Percentiles rank a stretch among this genome's conserved stretches.
Conservation (phyloP, 1,140 invertebrate genomes). For the Formica selysi region DNA sequence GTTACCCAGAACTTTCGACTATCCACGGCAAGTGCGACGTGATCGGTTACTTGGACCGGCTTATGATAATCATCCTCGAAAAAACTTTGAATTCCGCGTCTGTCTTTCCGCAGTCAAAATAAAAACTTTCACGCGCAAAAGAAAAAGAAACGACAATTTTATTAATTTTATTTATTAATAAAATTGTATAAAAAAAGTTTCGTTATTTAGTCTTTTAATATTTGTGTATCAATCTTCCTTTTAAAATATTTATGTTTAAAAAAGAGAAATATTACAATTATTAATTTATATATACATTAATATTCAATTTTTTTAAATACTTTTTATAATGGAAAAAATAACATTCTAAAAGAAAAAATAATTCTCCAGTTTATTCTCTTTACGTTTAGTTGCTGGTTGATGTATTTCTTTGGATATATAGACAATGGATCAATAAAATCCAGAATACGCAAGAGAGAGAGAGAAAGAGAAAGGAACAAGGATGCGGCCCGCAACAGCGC, state of each 20-base stretch:
- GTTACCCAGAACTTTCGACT: conserved; percentile 48
- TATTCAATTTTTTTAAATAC: background rate
- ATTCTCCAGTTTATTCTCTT: background rate
- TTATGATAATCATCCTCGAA: conserved; percentile 67
- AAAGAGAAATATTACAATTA: background rate
- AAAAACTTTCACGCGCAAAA: background rate
- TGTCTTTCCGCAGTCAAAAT: conserved; percentile 14
- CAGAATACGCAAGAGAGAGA: background rate
- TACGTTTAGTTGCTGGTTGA: background rate
- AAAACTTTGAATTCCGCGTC: conserved; percentile 35
- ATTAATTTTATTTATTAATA: background rate
- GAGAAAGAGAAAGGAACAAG: conserved; percentile 4
- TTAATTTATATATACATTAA: background rate
- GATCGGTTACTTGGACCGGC: conserved; percentile 54
- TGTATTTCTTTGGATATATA: conserved; percentile 30
- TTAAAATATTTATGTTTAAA: background rate
- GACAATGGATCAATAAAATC: conserved; percentile 36
- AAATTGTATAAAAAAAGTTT: background rate
- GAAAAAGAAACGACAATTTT: background rate
- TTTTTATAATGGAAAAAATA: background rate
- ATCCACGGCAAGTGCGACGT: background rate
- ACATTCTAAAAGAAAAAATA: background rate
- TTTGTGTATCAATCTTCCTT: background rate
- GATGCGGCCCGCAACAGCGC: conserved; percentile 6
- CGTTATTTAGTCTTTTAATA: background rate